These are phyloP conservation scores for Paelopatides confundens DNA, from an alignment of 53 echinoderm and acorn worm genomes.

Conservation along the genomic window DNA sequence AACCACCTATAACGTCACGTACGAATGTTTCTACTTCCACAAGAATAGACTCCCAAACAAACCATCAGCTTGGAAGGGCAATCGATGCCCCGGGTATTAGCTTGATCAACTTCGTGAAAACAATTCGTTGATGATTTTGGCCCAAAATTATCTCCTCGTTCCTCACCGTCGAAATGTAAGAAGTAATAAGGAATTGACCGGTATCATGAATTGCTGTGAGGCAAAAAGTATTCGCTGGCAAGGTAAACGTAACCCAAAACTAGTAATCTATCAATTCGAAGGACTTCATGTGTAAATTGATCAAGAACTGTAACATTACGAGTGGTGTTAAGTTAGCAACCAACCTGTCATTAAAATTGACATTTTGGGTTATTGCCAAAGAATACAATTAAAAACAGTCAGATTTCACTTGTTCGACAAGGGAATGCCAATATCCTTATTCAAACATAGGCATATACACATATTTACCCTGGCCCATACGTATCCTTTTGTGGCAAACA, in stretches of 20 bases:
- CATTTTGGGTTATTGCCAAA: not conserved
- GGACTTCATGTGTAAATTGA: conserved; percentile 39
- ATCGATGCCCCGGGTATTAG: not conserved
- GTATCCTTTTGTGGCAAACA: no score
- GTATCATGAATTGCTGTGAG: not conserved
- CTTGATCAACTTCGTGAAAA: conserved; percentile 16
- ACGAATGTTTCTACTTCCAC: no score
- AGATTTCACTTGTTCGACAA: no score
- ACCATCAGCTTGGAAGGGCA: conserved; percentile 39
- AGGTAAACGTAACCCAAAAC: conserved; percentile 17
- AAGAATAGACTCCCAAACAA: no score
- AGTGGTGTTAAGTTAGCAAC: not conserved
- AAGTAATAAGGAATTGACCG: not conserved
- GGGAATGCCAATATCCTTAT: no score
- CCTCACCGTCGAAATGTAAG: conserved; percentile 4
- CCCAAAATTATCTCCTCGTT: conserved; percentile 28
- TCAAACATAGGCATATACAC: not conserved
- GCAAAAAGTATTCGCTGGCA: conserved; percentile 10
- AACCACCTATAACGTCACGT: no score
- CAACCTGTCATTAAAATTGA: not conserved
- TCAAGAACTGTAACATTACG: conserved; percentile 30
- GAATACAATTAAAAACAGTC: no score
- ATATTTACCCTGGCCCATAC: not conserved
- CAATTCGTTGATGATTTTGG: conserved; percentile 20
- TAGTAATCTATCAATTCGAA: not conserved